Evolutionary conservation across 2,113 vertebrate genomes (phyloP).

Genomic region (Rutilus rutilus): DNA sequence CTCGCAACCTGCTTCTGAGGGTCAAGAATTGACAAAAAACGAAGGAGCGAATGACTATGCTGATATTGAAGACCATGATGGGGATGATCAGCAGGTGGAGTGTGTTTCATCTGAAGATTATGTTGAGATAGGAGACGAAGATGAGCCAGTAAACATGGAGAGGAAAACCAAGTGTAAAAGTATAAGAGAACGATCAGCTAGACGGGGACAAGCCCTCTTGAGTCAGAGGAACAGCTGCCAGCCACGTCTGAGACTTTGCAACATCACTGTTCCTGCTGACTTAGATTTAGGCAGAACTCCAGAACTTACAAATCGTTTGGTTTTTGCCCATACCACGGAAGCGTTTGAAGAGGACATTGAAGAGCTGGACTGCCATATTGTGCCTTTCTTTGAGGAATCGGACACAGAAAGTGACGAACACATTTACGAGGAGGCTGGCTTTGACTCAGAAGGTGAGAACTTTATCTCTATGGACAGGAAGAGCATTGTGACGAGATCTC

Average conservation of each 20-base stretch:
- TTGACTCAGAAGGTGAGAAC: slow-evolving; percentile 78
- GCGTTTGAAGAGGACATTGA: slow-evolving; percentile 82
- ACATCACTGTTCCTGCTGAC: slow-evolving; percentile 78
- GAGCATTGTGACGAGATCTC: slow-evolving; percentile 82
- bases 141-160: slow-evolving; percentile 72
- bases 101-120: slow-evolving; percentile 80
- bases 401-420: slow-evolving; percentile 80
- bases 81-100: slow-evolving; percentile 66
- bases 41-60: slow-evolving; percentile 77
- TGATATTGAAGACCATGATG: slow-evolving; percentile 73
- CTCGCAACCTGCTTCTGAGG: slow-evolving; percentile 41
- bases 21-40: slow-evolving; percentile 55
- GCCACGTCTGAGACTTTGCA: slow-evolving; percentile 78
- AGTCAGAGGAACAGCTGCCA: slow-evolving; percentile 76
- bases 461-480: slow-evolving; percentile 82
- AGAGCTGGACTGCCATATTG: slow-evolving; percentile 81
- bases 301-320: slow-evolving; percentile 78
- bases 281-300: slow-evolving; percentile 74
- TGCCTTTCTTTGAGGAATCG: slow-evolving; percentile 79
- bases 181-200: slow-evolving; percentile 70
- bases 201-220: slow-evolving; percentile 64
- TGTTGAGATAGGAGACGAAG: slow-evolving; percentile 80
- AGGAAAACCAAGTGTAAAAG: slow-evolving; percentile 72
- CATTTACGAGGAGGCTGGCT: slow-evolving; percentile 80
- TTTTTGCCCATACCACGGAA: slow-evolving; percentile 80